phyloP scores from a whole-genome alignment of 2,113 vertebrate genomes.

The Labeo catla region DNA sequence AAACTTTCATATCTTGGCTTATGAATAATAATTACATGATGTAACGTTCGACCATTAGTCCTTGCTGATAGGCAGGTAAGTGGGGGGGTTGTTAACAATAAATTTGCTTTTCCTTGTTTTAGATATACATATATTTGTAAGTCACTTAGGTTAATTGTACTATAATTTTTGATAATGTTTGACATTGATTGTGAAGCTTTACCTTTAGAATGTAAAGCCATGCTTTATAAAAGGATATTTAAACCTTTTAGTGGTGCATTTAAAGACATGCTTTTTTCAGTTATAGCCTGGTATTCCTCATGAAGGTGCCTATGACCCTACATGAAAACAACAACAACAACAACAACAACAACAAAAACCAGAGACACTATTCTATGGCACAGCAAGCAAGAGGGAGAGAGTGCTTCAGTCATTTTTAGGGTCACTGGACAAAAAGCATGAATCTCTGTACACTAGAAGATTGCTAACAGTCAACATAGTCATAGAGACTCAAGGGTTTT shows the following conservation, averaged over 20 bases:
- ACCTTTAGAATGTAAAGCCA: background rate
- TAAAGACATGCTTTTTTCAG: background rate
- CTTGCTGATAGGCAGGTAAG: background rate
- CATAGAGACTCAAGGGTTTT: background rate
- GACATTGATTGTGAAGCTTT: background rate
- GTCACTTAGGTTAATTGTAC: background rate
- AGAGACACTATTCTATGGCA: background rate
- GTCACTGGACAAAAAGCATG: conserved; percentile 30
- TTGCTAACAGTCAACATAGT: background rate
- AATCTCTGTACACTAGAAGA: background rate
- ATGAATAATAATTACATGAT: background rate
- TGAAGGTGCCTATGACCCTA: background rate
- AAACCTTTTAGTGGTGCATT: background rate
- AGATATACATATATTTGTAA: background rate
- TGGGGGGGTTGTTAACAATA: background rate
- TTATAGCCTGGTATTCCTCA: background rate
- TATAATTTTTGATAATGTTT: background rate
- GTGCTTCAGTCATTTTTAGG: background rate
- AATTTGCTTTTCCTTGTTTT: background rate
- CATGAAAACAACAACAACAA: background rate
- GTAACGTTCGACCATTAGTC: background rate
- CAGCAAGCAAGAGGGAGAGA: background rate
- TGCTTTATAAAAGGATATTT: background rate
- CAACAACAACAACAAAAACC: background rate
- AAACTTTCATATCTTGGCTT: background rate